Evolutionary conservation across 1,140 invertebrate species (phyloP), one percentile per base, ranked within the genome.

Genomic region (Drosophila bipectinata): DNA sequence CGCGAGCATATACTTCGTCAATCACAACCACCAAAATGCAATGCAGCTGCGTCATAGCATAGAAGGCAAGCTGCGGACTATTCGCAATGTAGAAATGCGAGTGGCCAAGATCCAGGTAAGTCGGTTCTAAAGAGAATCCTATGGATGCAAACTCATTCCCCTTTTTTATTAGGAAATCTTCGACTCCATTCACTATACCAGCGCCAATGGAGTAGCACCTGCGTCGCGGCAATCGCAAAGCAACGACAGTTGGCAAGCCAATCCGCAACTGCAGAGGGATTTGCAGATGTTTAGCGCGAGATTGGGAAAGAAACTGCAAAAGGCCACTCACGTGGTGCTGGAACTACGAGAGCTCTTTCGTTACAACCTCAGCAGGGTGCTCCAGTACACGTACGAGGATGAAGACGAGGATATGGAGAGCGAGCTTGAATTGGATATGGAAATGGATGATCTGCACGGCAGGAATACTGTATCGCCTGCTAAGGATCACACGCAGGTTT

Each of bases 1-100:
- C n/a, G 72, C 77, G 4, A 91, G 79, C 64, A 59, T 87, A 10
- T 90, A 87, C 54, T 81, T 87, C 57, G 66, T 80, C 15, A 90
- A 85, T 61, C 80, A 91, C 37, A 91, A 79, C 49, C 82, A 91
- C 28, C 87, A 90, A 37, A 92, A 91, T 72, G 87, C 91, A 8
- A 60, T 89, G 48, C 87, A 91, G 52, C 41, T 92, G 28, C 71
- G 87, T 4, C 69, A 79, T 37, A 91, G 90, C 57, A 73, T 91
- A 41, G 88, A 92, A 51, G 59, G 58, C 8, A 82, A 83, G 52
- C 71, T 92, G 28, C 81, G 87, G 18, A 89, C 91, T 68, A 92
- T 92, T 89, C 66, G 91, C 44, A 93, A 94, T 90, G 92, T 93
- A 68, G 94, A 95, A 92, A 90, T 95, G 63, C 93, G 93, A 24